phyloP scores from a whole-genome alignment of 1,140 invertebrate species.

The Delia radicum region DNA sequence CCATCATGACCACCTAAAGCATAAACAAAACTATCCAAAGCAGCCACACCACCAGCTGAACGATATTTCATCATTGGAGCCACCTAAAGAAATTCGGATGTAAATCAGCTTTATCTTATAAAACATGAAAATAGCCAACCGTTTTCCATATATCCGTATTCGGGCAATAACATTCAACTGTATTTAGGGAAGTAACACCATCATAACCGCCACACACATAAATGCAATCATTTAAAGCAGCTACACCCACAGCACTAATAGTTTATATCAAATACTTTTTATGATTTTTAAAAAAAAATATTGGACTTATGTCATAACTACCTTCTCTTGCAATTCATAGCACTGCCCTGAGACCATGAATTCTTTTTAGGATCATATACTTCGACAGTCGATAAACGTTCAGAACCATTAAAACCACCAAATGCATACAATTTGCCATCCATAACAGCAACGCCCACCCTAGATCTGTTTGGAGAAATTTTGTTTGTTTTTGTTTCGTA shows the following conservation, averaged over 20 bases:
- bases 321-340: conserved; percentile 81
- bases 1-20: conserved; percentile 86
- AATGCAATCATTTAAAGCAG: conserved; percentile 74
- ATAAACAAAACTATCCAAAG: conserved; percentile 73
- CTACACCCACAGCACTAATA: conserved; percentile 76
- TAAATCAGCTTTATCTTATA: neutral
- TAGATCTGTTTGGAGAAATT: conserved; percentile 57
- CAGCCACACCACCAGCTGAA: conserved; percentile 84
- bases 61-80: conserved; percentile 86
- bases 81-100: conserved; percentile 53
- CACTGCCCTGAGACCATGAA: conserved; percentile 76
- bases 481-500: neutral
- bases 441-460: conserved; percentile 84
- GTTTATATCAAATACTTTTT: conserved; percentile 45
- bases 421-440: conserved; percentile 74
- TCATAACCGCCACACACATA: conserved; percentile 91
- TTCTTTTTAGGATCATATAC: conserved; percentile 76
- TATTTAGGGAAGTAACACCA: conserved; percentile 82
- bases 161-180: conserved; percentile 81
- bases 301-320: conserved; percentile 19
- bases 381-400: conserved; percentile 83
- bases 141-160: conserved; percentile 74
- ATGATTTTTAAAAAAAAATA: neutral
- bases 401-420: conserved; percentile 79
- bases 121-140: conserved; percentile 44